Evolutionary conservation across 2,888 invertebrate genomes (phyloP).

Genomic region (Cryptocephalus moraei): DNA sequence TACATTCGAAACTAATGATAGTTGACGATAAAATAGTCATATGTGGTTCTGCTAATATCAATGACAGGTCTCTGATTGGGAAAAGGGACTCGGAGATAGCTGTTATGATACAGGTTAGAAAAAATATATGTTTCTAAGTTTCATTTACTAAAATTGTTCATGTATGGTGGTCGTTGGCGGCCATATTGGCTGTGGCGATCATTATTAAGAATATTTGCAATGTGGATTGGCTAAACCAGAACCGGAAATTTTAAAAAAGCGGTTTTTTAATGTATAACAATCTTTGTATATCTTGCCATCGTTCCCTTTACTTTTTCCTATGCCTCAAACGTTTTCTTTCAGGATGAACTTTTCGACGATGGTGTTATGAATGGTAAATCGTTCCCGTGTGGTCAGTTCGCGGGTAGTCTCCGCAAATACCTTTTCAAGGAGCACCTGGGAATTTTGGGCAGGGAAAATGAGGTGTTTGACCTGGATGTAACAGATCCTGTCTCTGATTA

Average conservation of each 20-base stretch:
- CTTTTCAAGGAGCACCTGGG: conserved; percentile 92
- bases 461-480: conserved; percentile 45
- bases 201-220: too few relatives aligned
- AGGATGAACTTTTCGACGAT: conserved; percentile 73
- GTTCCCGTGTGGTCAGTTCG: conserved; percentile 78
- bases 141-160: too few relatives aligned
- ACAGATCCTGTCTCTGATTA: conserved; percentile 70
- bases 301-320: too few relatives aligned
- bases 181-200: too few relatives aligned
- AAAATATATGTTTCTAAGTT: too few relatives aligned
- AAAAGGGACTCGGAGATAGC: conserved; percentile 92
- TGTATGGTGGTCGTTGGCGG: too few relatives aligned
- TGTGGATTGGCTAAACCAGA: too few relatives aligned
- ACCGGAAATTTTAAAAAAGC: too few relatives aligned
- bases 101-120: conserved; percentile 68
- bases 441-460: conserved; percentile 41
- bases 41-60: conserved; percentile 97
- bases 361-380: conserved; percentile 73
- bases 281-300: too few relatives aligned
- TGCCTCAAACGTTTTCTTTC: conserved; percentile 9
- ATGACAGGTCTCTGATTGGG: conserved; percentile 91
- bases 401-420: conserved; percentile 71
- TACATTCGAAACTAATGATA: conserved; percentile 93
- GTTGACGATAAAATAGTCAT: conserved; percentile 86
- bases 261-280: too few relatives aligned